Percentiles rank a stretch among this genome's conserved stretches.
These are phyloP conservation scores for Actinia tenebrosa DNA, from an alignment of 64 coral and sea anemone species.

Conservation along the genomic window DNA sequence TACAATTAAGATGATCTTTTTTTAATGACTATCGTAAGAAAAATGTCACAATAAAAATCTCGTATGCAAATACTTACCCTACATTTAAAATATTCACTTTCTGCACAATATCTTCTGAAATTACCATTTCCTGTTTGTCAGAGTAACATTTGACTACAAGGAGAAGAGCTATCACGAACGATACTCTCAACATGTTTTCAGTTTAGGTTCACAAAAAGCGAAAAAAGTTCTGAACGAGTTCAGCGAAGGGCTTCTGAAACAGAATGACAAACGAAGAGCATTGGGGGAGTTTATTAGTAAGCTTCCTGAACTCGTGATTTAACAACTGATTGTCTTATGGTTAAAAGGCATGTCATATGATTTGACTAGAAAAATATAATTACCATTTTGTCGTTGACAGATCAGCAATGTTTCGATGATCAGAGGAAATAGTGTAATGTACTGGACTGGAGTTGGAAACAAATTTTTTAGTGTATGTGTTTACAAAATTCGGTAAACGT, in stretches of 20 bases:
- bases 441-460: too few species aligned
- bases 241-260: background rate
- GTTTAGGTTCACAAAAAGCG: background rate
- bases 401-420: too few species aligned
- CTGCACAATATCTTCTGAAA: background rate
- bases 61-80: background rate
- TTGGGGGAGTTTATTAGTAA: background rate
- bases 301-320: background rate
- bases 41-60: background rate
- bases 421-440: too few species aligned
- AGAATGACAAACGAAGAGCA: background rate
- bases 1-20: too few species aligned
- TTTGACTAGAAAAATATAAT: background rate
- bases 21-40: background rate
- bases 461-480: too few species aligned
- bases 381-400: too few species aligned
- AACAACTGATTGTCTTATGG: background rate
- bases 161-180: background rate
- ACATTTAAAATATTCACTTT: conserved; percentile 16
- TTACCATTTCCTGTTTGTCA: background rate
- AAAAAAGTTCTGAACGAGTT: background rate
- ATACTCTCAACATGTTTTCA: background rate
- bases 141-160: background rate
- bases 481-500: too few species aligned
- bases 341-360: background rate